Percentiles rank a stretch among this genome's conserved stretches.
These are phyloP conservation scores for Drosophila pseudotalamancana DNA, from an alignment of 2,888 invertebrate species.

Conservation along the genomic window DNA sequence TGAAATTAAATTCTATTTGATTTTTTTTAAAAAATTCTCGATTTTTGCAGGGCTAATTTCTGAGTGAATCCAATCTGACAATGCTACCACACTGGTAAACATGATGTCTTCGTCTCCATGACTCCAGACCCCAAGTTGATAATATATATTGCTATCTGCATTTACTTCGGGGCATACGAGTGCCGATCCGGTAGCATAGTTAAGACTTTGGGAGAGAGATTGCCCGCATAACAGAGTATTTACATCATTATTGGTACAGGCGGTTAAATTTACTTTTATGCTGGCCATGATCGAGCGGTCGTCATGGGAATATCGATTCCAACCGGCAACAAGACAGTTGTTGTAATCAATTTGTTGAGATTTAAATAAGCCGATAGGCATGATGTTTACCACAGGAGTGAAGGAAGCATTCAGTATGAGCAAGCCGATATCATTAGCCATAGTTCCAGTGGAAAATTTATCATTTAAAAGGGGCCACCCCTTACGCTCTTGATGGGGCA, in stretches of 20 bases:
- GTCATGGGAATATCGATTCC: background rate
- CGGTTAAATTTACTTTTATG: background rate
- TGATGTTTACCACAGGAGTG: background rate
- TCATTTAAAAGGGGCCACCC: background rate
- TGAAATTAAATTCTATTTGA: too few relatives aligned
- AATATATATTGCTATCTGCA: constrained; percentile 5
- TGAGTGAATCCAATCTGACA: constrained; percentile 20
- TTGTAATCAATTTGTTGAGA: background rate
- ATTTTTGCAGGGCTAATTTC: too few relatives aligned
- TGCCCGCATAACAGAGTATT: background rate
- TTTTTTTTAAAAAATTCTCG: too few relatives aligned
- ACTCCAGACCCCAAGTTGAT: constrained; percentile 28
- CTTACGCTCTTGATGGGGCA: constrained; percentile 15
- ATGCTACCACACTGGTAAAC: background rate
- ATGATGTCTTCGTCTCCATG: background rate
- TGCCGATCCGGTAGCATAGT: constrained; percentile 7
- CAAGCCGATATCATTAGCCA: constrained; percentile 26
- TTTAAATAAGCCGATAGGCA: constrained; percentile 9
- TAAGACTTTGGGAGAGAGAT: fast-evolving
- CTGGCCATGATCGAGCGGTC: background rate
- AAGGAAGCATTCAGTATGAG: constrained; percentile 18
- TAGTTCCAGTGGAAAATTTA: background rate
- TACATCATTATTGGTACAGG: background rate
- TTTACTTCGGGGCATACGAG: constrained; percentile 12
- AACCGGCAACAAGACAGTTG: constrained; percentile 32